These are phyloP conservation scores for Apis mellifera DNA, from an alignment of 1,140 invertebrate species.

Conservation along the genomic window DNA sequence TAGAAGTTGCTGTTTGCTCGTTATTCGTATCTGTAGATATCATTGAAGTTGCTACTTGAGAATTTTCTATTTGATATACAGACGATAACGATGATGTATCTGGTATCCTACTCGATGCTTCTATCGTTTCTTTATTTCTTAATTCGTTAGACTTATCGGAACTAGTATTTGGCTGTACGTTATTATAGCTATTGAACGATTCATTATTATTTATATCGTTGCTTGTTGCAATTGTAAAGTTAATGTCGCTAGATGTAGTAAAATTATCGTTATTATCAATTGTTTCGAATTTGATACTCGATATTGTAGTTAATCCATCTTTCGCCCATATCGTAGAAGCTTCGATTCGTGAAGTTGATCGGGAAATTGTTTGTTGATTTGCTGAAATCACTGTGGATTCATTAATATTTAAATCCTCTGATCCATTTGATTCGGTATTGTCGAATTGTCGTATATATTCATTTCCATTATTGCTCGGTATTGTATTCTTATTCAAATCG, in stretches of 20 bases:
- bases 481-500: too few relatives aligned
- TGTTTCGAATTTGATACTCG: too few relatives aligned
- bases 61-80: background rate
- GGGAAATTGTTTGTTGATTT: too few relatives aligned
- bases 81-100: background rate
- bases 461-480: too few relatives aligned
- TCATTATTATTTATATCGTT: background rate
- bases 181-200: background rate
- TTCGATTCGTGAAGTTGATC: background rate
- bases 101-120: too few relatives aligned
- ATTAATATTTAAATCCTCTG: background rate
- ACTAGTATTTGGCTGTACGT: background rate
- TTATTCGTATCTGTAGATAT: background rate
- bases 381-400: background rate
- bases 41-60: background rate
- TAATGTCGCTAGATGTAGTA: too few relatives aligned
- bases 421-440: background rate
- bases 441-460: too few relatives aligned
- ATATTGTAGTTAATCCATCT: too few relatives aligned
- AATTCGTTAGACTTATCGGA: background rate
- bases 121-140: too few relatives aligned
- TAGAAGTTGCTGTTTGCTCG: too few relatives aligned
- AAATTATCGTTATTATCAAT: too few relatives aligned
- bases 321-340: background rate
- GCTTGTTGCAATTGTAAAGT: too few relatives aligned